Percentiles rank a stretch among this genome's conserved stretches.
phyloP scores from a whole-genome alignment of 2,888 invertebrate species.

The Oasisia sp. region DNA sequence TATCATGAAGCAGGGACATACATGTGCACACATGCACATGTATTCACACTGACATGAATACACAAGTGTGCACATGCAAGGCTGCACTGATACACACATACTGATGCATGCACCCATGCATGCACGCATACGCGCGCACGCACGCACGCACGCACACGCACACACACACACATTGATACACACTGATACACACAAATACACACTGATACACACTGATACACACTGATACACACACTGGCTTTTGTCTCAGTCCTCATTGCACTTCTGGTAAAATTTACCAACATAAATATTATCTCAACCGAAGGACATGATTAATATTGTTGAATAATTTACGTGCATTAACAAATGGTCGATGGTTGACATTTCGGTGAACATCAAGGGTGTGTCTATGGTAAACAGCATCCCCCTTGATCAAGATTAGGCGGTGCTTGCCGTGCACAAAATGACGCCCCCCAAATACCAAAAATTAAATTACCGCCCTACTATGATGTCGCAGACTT shows the following conservation, averaged over 20 bases:
- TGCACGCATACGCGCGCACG: constrained; percentile 25
- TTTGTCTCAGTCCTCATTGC: background rate
- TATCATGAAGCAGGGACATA: background rate
- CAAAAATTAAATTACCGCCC: background rate
- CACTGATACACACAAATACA: too few relatives aligned
- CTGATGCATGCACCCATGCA: constrained; percentile 25
- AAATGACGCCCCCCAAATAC: background rate
- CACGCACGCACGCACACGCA: too few relatives aligned
- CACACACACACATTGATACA: too few relatives aligned
- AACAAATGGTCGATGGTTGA: background rate
- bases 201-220: too few relatives aligned
- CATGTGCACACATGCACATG: constrained; percentile 20
- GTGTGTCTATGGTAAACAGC: background rate
- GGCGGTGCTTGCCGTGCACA: background rate
- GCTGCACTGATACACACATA: constrained; percentile 14
- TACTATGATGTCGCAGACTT: background rate
- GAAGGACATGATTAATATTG: background rate
- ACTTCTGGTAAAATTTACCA: background rate
- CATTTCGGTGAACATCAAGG: background rate
- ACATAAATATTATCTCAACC: background rate
- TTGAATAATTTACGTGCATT: constrained; percentile 14
- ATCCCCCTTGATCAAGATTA: background rate
- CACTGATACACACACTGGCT: background rate
- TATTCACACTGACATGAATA: too few relatives aligned
- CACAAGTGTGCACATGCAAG: too few relatives aligned